These are phyloP conservation scores for Heteractis magnifica DNA, from an alignment of 92 coral and sea anemone species.

Conservation along the genomic window DNA sequence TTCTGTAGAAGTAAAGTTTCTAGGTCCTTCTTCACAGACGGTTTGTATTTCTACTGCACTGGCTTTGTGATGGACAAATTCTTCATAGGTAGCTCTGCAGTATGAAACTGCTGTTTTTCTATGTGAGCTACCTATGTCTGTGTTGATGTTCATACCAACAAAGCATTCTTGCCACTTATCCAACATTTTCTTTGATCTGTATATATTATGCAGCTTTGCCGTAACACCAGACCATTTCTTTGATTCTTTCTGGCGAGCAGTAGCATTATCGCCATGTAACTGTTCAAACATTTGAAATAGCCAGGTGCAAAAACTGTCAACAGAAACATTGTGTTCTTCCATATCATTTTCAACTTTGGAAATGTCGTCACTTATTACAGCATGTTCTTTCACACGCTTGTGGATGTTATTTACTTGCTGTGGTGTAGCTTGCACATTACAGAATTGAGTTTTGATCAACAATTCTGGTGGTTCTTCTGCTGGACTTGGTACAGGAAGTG, in stretches of 20 bases:
- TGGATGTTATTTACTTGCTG: not conserved
- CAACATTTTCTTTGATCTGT: conserved; percentile 4
- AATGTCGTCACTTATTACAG: not conserved
- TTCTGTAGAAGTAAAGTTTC: not conserved
- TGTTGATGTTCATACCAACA: not conserved
- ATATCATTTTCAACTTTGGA: not conserved
- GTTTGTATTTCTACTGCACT: not conserved
- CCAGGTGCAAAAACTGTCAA: conserved; percentile 2
- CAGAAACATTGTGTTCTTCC: not conserved
- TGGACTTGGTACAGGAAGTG: conserved; percentile 1
- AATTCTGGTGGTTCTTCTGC: conserved; percentile 4
- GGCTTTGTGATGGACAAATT: not conserved
- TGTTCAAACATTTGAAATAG: not conserved
- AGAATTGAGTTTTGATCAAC: not conserved
- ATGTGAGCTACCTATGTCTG: not conserved
- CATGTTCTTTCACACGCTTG: conserved; percentile 1
- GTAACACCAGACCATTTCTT: conserved; percentile 19
- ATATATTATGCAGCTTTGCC: not conserved
- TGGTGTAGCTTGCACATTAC: conserved; percentile 4
- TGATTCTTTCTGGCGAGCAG: not conserved
- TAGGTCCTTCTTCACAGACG: not conserved
- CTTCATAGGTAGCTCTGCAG: not conserved
- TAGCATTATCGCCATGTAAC: not conserved
- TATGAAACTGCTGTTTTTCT: not conserved
- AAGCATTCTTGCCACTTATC: conserved; percentile 9